Percentiles rank a stretch among this genome's conserved stretches.
phyloP scores from a whole-genome alignment of 2,888 invertebrate species.

The Corbicula japonica region DNA sequence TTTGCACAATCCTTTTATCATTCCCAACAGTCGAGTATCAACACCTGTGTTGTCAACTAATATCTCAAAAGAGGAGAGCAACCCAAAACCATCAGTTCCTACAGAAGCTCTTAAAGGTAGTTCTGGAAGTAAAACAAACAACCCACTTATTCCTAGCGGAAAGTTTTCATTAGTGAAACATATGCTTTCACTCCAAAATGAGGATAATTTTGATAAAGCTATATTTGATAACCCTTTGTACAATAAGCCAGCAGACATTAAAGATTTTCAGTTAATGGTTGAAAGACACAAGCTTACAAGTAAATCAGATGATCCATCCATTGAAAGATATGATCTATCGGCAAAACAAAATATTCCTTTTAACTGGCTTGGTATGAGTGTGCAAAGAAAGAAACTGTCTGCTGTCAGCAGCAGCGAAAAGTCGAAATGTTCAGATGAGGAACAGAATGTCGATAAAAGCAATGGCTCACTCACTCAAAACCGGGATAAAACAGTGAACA shows the following conservation, averaged over 20 bases:
- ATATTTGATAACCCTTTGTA: constrained; percentile 57
- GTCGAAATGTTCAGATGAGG: not conserved
- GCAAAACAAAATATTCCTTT: constrained; percentile 59
- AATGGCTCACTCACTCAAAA: not conserved
- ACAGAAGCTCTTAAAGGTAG: not conserved
- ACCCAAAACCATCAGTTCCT: not conserved
- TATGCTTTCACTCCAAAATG: constrained; percentile 53
- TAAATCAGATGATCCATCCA: constrained; percentile 12
- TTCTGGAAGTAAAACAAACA: not conserved
- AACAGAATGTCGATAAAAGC: not conserved
- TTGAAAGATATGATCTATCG: constrained; percentile 46
- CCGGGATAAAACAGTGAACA: not conserved
- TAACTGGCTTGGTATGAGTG: constrained; percentile 54
- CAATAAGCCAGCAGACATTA: constrained; percentile 30
- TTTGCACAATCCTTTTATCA: constrained; percentile 29
- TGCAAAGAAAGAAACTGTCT: no score
- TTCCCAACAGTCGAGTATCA: not conserved
- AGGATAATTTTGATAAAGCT: constrained; percentile 55
- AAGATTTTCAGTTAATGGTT: constrained; percentile 37
- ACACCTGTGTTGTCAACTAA: not conserved
- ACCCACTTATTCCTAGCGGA: constrained; percentile 13
- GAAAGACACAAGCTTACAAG: constrained; percentile 42
- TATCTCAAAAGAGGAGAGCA: not conserved
- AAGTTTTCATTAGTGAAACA: constrained; percentile 62
- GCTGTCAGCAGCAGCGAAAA: not conserved